Conservation (phyloP, 2,113 vertebrate species). For the Rafetus swinhoei region DNA sequence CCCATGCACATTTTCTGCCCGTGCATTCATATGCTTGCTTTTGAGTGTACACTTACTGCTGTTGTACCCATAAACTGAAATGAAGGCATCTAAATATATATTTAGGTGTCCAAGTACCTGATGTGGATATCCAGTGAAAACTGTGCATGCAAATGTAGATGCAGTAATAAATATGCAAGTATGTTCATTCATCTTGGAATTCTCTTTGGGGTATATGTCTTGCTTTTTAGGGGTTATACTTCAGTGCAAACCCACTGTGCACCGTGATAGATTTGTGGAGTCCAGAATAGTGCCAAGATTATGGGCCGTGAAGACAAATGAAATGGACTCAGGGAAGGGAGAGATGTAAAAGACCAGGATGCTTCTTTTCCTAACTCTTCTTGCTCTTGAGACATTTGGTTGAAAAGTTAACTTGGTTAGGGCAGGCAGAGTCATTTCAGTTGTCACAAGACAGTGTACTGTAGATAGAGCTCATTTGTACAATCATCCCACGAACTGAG, state of each 20-base stretch:
- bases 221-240: not conserved
- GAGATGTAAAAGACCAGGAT: not conserved
- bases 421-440: too few species aligned
- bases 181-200: not conserved
- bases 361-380: not conserved
- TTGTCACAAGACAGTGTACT: not conserved
- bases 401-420: not conserved
- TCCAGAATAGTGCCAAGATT: not conserved
- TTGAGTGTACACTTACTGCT: not conserved
- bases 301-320: not conserved
- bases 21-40: not conserved
- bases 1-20: not conserved
- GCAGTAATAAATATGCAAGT: too few species aligned
- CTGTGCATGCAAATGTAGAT: not conserved
- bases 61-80: accelerated
- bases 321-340: not conserved
- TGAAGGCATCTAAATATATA: not conserved
- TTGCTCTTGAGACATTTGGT: not conserved
- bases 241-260: not conserved
- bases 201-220: too few species aligned
- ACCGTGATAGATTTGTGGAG: not conserved
- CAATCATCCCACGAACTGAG: not conserved
- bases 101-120: not conserved
- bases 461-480: not conserved
- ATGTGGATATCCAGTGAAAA: not conserved